Evolutionary conservation across 2,113 vertebrate species (phyloP).

Genomic region (Percopsis transmontana): DNA sequence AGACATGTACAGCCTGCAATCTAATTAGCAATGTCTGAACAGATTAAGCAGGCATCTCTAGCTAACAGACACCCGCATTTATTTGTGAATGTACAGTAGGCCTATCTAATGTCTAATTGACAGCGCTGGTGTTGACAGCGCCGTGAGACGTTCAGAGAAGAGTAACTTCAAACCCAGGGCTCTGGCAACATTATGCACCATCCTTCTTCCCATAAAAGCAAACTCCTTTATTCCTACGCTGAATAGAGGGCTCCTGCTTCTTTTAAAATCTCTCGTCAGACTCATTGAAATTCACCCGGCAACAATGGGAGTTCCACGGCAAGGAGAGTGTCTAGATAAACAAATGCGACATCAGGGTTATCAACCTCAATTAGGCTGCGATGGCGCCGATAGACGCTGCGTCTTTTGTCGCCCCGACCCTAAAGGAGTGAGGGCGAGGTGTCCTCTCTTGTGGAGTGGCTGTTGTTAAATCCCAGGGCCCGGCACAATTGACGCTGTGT

Average conservation of each 20-base stretch:
- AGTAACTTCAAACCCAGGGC: too few relatives aligned
- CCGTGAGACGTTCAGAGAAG: too few relatives aligned
- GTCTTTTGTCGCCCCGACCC: conserved; percentile 45
- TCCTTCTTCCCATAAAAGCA: neutral
- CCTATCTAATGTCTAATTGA: too few relatives aligned
- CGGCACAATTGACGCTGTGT: conserved; percentile 53
- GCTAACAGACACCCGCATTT: too few relatives aligned
- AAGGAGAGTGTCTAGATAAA: conserved; percentile 44
- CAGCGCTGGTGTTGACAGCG: too few relatives aligned
- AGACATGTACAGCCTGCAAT: too few relatives aligned
- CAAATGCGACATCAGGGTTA: conserved; percentile 53
- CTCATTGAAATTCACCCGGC: conserved; percentile 33
- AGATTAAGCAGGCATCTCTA: too few relatives aligned
- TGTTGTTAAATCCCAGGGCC: conserved; percentile 55
- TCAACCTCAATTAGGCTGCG: conserved; percentile 51
- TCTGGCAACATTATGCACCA: neutral
- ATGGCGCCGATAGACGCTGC: conserved; percentile 18
- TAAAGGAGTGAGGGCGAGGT: conserved; percentile 38
- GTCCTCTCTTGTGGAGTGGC: conserved; percentile 46
- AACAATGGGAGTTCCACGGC: neutral
- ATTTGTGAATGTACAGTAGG: too few relatives aligned
- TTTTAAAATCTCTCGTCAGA: conserved; percentile 16
- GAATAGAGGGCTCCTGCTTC: conserved; percentile 8
- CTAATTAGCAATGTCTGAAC: too few relatives aligned
- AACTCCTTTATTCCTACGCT: neutral